phyloP scores from a whole-genome alignment of 2,888 invertebrate species.

The Xanthia togata region DNA sequence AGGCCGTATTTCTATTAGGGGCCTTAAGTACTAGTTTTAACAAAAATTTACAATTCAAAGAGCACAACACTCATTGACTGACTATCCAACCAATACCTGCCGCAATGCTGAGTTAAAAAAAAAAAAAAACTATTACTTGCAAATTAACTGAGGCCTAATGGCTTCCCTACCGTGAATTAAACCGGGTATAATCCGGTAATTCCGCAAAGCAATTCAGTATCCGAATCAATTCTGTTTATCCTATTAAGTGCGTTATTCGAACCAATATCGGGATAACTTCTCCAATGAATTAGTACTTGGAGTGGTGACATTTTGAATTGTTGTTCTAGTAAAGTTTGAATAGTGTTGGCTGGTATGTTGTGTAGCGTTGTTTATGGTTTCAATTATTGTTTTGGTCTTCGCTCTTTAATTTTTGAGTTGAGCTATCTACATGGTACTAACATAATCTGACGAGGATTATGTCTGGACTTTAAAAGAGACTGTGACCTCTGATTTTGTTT shows the following conservation, averaged over 20 bases:
- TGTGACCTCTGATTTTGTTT: no score
- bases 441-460: not conserved
- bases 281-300: constrained; percentile 30
- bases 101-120: constrained; percentile 6
- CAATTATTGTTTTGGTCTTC: not conserved
- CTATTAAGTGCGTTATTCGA: constrained; percentile 64
- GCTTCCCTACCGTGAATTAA: constrained; percentile 52
- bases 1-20: no score
- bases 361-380: not conserved
- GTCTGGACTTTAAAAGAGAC: no score
- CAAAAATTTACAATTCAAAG: not conserved
- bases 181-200: constrained; percentile 54
- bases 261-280: constrained; percentile 55
- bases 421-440: no score
- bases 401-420: no score
- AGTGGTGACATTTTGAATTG: constrained; percentile 31
- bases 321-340: constrained; percentile 19
- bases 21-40: no score
- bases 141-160: constrained; percentile 25
- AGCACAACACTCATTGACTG: not conserved
- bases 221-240: constrained; percentile 67
- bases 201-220: constrained; percentile 65
- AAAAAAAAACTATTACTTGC: constrained; percentile 34
- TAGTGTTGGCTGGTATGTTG: not conserved
- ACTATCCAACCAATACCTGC: not conserved